phyloP scores from a whole-genome alignment of 2,797 vertebrate genomes.

The Mus spretus region DNA sequence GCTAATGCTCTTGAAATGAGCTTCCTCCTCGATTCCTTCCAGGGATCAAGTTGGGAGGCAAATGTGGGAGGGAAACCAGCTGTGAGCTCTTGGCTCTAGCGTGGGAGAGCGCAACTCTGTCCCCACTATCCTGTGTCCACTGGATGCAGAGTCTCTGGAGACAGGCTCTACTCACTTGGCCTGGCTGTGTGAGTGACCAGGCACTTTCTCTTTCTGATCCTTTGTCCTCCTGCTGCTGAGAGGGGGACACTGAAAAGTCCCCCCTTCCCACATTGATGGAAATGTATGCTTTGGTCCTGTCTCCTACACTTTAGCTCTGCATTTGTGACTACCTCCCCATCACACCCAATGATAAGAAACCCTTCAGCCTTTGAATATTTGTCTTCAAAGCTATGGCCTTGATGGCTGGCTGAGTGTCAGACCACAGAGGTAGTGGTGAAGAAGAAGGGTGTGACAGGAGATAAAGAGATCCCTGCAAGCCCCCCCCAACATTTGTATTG shows the following conservation, averaged over 20 bases:
- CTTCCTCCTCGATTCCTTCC: conserved; percentile 82
- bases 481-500: accelerated
- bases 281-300: neutral
- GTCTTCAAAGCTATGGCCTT: neutral
- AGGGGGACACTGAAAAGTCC: neutral
- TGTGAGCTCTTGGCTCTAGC: conserved; percentile 88
- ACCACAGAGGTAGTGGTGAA: neutral
- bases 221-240: neutral
- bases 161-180: neutral
- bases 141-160: neutral
- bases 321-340: neutral
- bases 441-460: neutral
- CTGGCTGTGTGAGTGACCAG: neutral
- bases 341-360: neutral
- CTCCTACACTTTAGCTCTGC: neutral
- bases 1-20: conserved; percentile 91
- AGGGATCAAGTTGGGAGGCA: conserved; percentile 41
- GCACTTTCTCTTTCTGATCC: neutral
- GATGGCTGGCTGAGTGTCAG: neutral
- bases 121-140: accelerated
- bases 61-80: conserved; percentile 84
- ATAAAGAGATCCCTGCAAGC: too few species aligned
- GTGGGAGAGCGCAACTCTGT: conserved; percentile 68
- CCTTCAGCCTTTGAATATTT: neutral
- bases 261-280: neutral